These are phyloP conservation scores for Brachyhypopomus occidentalis DNA, from an alignment of 2,113 vertebrate species.

Conservation along the genomic window DNA sequence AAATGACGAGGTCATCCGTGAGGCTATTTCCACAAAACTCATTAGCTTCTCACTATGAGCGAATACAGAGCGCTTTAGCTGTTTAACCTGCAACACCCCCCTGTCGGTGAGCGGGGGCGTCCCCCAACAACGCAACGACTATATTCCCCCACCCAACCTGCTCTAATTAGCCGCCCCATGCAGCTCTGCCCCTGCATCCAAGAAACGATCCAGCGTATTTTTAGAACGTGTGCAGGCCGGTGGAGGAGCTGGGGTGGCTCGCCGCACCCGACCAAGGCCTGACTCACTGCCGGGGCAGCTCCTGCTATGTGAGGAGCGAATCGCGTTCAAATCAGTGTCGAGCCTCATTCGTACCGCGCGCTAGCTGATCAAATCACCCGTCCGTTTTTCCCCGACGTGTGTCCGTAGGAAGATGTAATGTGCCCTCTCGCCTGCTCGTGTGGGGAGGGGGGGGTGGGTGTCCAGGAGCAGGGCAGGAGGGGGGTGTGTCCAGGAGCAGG, in stretches of 20 bases:
- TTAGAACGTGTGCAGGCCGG: neutral
- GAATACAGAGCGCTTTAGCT: constrained; percentile 33
- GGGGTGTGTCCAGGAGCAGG: no score
- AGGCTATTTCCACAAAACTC: constrained; percentile 29
- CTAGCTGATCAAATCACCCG: neutral
- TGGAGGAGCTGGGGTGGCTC: no score
- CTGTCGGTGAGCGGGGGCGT: neutral
- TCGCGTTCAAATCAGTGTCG: neutral
- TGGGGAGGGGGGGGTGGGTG: no score
- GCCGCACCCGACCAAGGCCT: no score
- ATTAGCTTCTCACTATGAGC: constrained; percentile 41
- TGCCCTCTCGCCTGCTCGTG: constrained; percentile 37
- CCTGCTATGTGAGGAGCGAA: neutral
- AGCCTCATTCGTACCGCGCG: neutral
- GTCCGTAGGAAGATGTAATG: constrained; percentile 29
- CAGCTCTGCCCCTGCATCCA: neutral
- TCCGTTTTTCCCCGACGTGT: constrained; percentile 34
- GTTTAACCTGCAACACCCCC: constrained; percentile 29
- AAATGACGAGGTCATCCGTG: constrained; percentile 51
- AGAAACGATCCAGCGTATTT: constrained; percentile 3
- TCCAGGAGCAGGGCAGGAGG: no score
- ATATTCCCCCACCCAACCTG: neutral
- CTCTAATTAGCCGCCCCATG: neutral
- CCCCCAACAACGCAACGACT: no score
- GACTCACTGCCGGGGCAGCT: neutral